These are phyloP conservation scores for Papilio glaucus DNA, from an alignment of 1,140 invertebrate genomes.

Conservation along the genomic window DNA sequence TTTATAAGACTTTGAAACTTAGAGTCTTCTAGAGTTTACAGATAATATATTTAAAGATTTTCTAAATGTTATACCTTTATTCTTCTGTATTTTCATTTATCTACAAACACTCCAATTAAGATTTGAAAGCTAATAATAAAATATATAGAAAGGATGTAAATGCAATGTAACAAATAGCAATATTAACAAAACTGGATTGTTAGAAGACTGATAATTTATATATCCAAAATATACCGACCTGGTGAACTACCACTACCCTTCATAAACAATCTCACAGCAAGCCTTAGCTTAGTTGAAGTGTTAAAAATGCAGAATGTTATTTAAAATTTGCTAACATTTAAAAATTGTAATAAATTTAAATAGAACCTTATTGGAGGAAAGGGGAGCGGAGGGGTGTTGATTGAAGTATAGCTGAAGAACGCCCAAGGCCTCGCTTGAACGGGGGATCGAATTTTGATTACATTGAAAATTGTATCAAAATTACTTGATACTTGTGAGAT, in stretches of 20 bases:
- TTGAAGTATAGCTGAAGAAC: not conserved
- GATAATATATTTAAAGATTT: too few relatives aligned
- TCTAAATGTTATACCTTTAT: too few relatives aligned
- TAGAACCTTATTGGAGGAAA: not conserved
- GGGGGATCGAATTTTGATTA: constrained; percentile 46
- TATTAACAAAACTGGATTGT: too few relatives aligned
- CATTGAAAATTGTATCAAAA: constrained; percentile 39
- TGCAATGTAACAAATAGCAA: too few relatives aligned
- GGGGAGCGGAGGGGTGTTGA: not conserved
- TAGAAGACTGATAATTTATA: too few relatives aligned
- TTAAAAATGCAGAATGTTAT: not conserved
- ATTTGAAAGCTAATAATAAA: not conserved
- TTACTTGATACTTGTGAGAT: constrained; percentile 2
- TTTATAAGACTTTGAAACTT: too few relatives aligned
- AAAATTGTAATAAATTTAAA: not conserved
- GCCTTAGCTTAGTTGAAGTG: not conserved
- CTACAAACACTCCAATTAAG: not conserved
- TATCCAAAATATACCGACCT: too few relatives aligned
- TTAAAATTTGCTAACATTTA: not conserved
- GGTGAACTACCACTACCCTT: not conserved
- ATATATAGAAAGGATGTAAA: not conserved
- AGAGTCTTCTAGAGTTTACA: too few relatives aligned
- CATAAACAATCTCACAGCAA: too few relatives aligned
- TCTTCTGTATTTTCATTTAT: too few relatives aligned
- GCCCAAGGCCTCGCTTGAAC: constrained; percentile 21